Evolutionary conservation across 2,888 invertebrate genomes (phyloP), one percentile per base, ranked within the genome.

Genomic region (Lumbricus terrestris): DNA sequence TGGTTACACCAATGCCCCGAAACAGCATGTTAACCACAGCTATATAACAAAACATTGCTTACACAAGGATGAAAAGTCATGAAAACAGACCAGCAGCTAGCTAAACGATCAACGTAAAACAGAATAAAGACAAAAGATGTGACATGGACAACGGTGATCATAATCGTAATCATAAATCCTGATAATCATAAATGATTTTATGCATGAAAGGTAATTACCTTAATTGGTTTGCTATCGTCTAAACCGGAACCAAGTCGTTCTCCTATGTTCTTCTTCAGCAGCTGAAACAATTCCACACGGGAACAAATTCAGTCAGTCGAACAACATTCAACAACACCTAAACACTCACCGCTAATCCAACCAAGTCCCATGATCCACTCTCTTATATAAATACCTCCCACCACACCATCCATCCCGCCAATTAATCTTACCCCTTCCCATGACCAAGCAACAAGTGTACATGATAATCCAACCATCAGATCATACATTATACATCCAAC

Each of bases 221-320:
- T 97, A 90, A 99, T 97, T 38, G 98, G 97, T 90, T 97, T 96
- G 0, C 98, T 98, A 93, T 96, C 96, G 93, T 98, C 98, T 0
- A 96, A 96, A 18, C 97, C 97, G 88, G 97, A 97, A 18, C 99
- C 99, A 91, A 99, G 95, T 93, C 99, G 96, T 94, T 98, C 97
- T 85, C 96, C 96, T 91, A 96, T 96, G 95, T 96, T 96, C 93
- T 97, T 96, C 95, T 96, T 95, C 92, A 96, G 93, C 90, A 96
- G 93, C 95, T 91, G 82, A 18, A 37, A 38, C 23, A 23, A 23
- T 37, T 38, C 20, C 33, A 88, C n/a, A 88, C 23, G 23, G 8
- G n/a, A 40, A 34, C 16, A 40, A 34, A 85, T 37, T 85, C 85
- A 35, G 37, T 34, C 3, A 85, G 23, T 33, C 34, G 34, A 85